These are phyloP conservation scores for Anableps anableps DNA, from an alignment of 2,797 vertebrate species.

Conservation along the genomic window DNA sequence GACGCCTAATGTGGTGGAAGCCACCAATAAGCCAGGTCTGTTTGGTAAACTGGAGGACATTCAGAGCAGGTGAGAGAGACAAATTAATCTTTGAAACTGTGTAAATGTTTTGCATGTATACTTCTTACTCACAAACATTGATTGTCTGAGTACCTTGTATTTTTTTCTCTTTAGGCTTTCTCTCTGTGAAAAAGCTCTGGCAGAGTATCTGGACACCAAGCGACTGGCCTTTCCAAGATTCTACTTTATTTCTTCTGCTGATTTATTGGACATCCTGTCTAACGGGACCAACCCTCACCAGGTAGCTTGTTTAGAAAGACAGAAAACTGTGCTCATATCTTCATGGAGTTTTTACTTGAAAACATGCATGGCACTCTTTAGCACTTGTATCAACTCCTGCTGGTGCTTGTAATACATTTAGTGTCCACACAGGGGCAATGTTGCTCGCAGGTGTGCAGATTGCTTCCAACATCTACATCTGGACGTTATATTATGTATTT, in stretches of 20 bases:
- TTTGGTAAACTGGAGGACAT: slow-evolving; percentile 89
- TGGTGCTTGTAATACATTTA: slow-evolving; percentile 25
- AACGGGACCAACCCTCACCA: slow-evolving; percentile 92
- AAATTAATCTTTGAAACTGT: neutral
- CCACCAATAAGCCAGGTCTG: slow-evolving; percentile 89
- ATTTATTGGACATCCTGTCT: slow-evolving; percentile 95
- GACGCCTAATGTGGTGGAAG: slow-evolving; percentile 92
- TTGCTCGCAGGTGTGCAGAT: slow-evolving; percentile 56
- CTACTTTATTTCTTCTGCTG: slow-evolving; percentile 97
- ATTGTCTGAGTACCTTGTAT: slow-evolving; percentile 15
- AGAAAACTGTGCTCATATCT: neutral
- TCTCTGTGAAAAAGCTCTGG: slow-evolving; percentile 94
- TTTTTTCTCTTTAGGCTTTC: slow-evolving; percentile 83
- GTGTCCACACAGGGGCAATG: slow-evolving; percentile 74
- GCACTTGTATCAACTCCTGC: neutral
- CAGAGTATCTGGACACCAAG: slow-evolving; percentile 95
- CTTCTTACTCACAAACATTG: slow-evolving; percentile 9
- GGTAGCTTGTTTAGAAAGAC: slow-evolving; percentile 70
- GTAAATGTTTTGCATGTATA: neutral
- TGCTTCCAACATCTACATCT: slow-evolving; percentile 29
- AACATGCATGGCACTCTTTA: slow-evolving; percentile 3
- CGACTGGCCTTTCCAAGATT: slow-evolving; percentile 94
- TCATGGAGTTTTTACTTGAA: slow-evolving; percentile 15
- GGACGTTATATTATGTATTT: slow-evolving; percentile 42
- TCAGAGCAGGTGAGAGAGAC: slow-evolving; percentile 77